Conservation (phyloP, 1,140 invertebrate genomes). For the Ruditapes philippinarum region DNA sequence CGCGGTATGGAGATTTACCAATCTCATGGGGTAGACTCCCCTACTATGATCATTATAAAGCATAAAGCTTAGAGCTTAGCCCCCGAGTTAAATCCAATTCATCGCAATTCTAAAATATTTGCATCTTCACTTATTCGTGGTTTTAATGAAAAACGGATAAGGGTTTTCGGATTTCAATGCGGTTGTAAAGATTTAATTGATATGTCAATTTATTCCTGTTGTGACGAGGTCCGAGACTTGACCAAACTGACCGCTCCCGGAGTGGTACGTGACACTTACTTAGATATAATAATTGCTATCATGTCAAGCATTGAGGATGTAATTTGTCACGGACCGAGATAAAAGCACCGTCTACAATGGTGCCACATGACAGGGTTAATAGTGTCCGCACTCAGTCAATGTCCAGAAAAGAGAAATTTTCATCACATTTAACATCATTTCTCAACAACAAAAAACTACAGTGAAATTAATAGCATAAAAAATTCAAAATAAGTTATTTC, state of each 20-base stretch:
- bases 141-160: no score
- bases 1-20: neutral
- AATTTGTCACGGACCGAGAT: conserved; percentile 11
- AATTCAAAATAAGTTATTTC: neutral
- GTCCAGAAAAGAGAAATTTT: no score
- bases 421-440: no score
- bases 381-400: no score
- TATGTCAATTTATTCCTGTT: neutral
- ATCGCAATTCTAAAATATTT: no score
- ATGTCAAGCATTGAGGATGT: neutral
- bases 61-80: no score
- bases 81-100: no score
- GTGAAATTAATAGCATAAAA: no score
- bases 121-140: no score
- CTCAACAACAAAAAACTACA: no score
- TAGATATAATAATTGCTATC: neutral
- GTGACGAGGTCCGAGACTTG: neutral
- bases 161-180: neutral
- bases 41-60: no score
- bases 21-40: no score
- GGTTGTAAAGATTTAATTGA: conserved; percentile 1
- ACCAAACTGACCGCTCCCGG: neutral
- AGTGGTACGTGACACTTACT: neutral
- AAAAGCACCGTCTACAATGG: neutral
- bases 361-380: conserved; percentile 15